Base-by-base conservation (phyloP, 2,797 vertebrate genomes). In the Clamator glandarius region DNA sequence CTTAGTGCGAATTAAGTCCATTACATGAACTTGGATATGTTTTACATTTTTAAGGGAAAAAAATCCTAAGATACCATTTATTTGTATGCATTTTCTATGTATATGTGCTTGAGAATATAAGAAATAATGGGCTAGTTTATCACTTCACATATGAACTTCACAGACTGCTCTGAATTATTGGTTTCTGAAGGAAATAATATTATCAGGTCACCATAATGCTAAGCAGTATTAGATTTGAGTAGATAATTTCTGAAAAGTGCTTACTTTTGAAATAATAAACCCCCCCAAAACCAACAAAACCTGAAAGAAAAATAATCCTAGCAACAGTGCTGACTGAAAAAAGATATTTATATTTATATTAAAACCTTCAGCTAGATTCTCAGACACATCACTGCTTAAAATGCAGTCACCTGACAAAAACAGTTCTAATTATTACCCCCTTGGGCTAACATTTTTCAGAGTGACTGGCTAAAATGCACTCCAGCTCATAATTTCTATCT, bases 221-320 rank as follows among this genome's bases (percentile, higher is more conserved):
- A 96, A 97, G 89, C 81, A 82, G 63, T 95, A 95, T 98, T 98
- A 97, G 95, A 96, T 98, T 98, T 98, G 97, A 98, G 97, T 97
- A 98, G 98, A 98, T 99, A 98, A 99, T 98, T 98, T 98, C 96
- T 97, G 97, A 97, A 98, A 99, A 99, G 96, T 98, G 98, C 98
- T 98, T 98, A 98, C 98, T 98, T 98, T 98, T 96, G 95, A 98
- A 98, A 94, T 93, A 94, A 98, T 96, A 98, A 23, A n/a, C n/a
- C 18, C 20, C 44, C 44, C n/a, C n/a, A n/a, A 46, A 61, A 97
- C 97, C 97, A 92, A 93, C 89, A 94, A 96, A 97, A 95, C 62
- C 50, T 76, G 91, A 96, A 96, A 97, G 96, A 95, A 97, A 97
- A 97, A 97, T n/a, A 97, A 94, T 92, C 92, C 95, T 96, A 97